Evolutionary conservation across 2,797 vertebrate genomes (phyloP), one percentile per base, ranked within the genome.

Genomic region (Masticophis lateralis): DNA sequence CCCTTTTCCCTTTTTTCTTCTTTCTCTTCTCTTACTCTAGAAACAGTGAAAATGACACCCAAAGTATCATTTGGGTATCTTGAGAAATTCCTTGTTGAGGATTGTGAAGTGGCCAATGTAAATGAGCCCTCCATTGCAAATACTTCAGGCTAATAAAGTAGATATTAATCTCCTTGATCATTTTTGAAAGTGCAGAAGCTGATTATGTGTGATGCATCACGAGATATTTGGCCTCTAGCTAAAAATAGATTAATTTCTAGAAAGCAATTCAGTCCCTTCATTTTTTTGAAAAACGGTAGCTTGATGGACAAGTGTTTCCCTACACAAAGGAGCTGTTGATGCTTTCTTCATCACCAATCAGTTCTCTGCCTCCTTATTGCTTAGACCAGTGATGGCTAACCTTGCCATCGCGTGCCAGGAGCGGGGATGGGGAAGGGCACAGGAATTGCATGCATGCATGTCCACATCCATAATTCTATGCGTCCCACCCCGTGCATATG

Each of bases 161-260:
- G 3, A 60, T 43, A 37, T 83, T 91, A 57, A n/a, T 86, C 6
- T 43, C 18, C 10, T 53, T 87, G 47, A 51, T 91, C 63, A 63
- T 66, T 66, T 87, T 87, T 87, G 51, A 66, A 60, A 16, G 8
- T 87, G 25, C 28, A 37, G 47, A 51, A 32, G n/a, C 74, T 60
- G 74, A 60, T 47, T 43, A 79, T 25, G 18, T 47, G 60, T 91
- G 51, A n/a, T 55, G 13, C 28, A 2, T 18, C 74, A 28, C 1
- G 22, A 43, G 56, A 61, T 25, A 20, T 27, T 60, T 91, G 79
- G 28, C 91, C 79, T 86, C 37, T 43, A 57, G 37, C 56, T 86
- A 32, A 25, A 86, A 86, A 86, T 91, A 28, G 37, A 91, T 63
- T 86, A 57, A 61, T 87, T 60, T 87, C 59, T 91, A 47, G 74